Evolutionary conservation across 2,113 vertebrate species (phyloP).

Genomic region (Ursus arctos): DNA sequence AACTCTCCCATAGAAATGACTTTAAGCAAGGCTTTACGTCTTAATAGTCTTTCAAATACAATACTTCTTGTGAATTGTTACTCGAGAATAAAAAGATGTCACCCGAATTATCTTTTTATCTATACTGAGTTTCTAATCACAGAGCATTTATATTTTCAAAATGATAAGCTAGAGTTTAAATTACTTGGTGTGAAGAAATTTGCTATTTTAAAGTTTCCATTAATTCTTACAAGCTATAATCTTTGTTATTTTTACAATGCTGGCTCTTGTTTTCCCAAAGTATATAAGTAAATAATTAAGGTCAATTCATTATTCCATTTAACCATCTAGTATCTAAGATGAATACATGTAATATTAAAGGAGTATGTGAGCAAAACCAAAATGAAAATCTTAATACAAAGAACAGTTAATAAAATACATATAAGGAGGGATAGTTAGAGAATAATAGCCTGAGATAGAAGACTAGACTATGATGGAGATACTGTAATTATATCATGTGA

Average conservation of each 20-base stretch:
- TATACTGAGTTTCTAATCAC: conserved; percentile 10
- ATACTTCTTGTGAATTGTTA: not conserved
- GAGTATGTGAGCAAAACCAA: not conserved
- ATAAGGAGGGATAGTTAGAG: not conserved
- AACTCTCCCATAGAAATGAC: not conserved
- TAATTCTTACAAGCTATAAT: not conserved
- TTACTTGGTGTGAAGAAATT: not conserved
- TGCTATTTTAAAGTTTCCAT: not conserved
- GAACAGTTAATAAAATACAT: not conserved
- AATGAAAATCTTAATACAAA: conserved; percentile 1
- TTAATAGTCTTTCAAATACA: not conserved
- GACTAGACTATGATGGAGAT: not conserved
- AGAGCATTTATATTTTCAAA: conserved; percentile 18
- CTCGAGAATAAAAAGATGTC: not conserved
- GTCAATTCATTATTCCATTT: not conserved
- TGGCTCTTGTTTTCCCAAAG: conserved; percentile 11
- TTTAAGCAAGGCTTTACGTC: not conserved
- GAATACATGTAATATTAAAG: not conserved
- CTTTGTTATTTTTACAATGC: conserved; percentile 7
- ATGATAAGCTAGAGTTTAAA: not conserved
- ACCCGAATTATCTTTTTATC: not conserved
- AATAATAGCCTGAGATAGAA: not conserved
- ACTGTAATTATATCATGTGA: not conserved
- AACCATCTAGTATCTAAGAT: not conserved
- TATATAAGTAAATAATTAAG: not conserved